phyloP scores from a whole-genome alignment of 2,113 vertebrate genomes.

The Alosa alosa region DNA sequence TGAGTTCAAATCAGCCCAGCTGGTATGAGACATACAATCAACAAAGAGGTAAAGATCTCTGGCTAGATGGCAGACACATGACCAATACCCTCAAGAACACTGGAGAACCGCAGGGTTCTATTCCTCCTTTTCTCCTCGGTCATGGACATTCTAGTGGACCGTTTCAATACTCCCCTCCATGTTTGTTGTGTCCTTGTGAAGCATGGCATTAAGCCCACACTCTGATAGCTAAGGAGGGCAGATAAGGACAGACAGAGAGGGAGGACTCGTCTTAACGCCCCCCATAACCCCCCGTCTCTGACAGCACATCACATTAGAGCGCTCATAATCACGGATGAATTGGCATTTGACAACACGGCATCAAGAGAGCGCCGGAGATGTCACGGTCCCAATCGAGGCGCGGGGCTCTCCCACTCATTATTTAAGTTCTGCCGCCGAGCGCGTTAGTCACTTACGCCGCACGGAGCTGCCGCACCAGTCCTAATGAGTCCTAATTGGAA shows the following conservation, averaged over 20 bases:
- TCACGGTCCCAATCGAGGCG: conserved; percentile 49
- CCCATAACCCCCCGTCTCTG: conserved; percentile 23
- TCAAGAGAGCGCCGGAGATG: conserved; percentile 35
- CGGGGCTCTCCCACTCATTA: conserved; percentile 57
- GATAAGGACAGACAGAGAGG: background rate
- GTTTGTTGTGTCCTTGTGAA: background rate
- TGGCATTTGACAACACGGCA: conserved; percentile 42
- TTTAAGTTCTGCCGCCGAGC: conserved; percentile 43
- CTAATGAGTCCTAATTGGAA: conserved; percentile 65
- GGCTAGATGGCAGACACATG: background rate
- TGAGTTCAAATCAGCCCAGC: background rate
- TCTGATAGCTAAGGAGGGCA: background rate
- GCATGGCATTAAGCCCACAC: background rate
- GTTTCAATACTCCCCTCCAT: background rate
- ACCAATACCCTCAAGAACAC: background rate
- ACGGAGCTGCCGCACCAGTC: conserved; percentile 46
- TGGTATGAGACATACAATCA: background rate
- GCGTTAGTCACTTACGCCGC: conserved; percentile 55
- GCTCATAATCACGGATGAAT: conserved; percentile 44
- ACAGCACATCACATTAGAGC: conserved; percentile 46
- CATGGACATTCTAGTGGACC: background rate
- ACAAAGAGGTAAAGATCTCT: background rate
- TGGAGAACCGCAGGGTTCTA: background rate
- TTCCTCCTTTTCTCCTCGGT: background rate
- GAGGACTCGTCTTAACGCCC: conserved; percentile 22